Conservation (phyloP, 2,113 vertebrate genomes). For the Grammomys surdaster region DNA sequence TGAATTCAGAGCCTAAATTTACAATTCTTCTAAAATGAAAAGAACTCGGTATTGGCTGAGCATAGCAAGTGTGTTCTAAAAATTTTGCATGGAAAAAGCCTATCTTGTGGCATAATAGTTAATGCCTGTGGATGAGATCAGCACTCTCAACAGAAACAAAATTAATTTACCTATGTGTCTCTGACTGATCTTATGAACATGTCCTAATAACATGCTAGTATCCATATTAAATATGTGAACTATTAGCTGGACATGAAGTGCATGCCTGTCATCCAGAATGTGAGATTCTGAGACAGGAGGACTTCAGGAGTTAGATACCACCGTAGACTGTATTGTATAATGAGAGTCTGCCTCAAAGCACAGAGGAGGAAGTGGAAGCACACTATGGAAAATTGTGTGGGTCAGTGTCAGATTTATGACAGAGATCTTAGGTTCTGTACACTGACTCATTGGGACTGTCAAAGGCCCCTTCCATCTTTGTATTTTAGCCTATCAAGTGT, state of each 20-base stretch:
- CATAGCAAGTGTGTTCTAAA: not conserved
- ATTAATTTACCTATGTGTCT: not conserved
- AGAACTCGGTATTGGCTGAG: not conserved
- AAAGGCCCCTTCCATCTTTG: not conserved
- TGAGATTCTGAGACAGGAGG: not conserved
- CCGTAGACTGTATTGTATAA: not conserved
- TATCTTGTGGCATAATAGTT: not conserved
- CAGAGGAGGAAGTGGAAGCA: not conserved
- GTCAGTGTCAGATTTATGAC: not conserved
- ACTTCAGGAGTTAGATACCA: not conserved
- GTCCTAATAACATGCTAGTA: not conserved
- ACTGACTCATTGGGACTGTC: not conserved
- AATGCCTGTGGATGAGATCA: not conserved
- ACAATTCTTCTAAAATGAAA: not conserved
- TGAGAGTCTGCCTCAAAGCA: not conserved
- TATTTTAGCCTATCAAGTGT: not conserved
- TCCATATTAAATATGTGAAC: not conserved
- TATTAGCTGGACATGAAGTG: not conserved
- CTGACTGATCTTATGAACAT: not conserved
- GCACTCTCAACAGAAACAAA: constrained; percentile 22
- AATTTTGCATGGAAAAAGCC: not conserved
- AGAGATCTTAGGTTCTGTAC: not conserved
- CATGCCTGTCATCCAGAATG: not conserved
- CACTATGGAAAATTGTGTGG: not conserved
- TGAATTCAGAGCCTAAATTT: not conserved